A percentile compares a stretch with the other conserved stretches of the same genome.
Conservation (phyloP, 2,113 vertebrate species). For the Prolemur simus region DNA sequence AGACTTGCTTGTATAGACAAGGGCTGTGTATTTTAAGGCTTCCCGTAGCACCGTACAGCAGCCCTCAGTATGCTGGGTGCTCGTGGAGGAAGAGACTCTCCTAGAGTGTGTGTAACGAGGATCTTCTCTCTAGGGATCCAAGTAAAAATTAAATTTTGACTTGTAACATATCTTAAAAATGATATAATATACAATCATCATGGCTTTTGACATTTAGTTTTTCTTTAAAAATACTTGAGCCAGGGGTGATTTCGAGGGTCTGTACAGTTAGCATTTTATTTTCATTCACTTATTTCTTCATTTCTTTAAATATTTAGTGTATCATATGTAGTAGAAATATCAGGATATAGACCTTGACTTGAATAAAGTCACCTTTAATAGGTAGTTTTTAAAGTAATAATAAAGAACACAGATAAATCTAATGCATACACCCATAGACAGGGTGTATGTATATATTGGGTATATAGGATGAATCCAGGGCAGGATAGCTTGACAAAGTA, state of each 20-base stretch:
- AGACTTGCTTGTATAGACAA: not conserved
- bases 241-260: not conserved
- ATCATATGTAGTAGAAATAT: not conserved
- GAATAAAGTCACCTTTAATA: not conserved
- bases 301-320: not conserved
- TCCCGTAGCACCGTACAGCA: not conserved
- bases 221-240: not conserved
- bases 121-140: not conserved
- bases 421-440: no score
- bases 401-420: not conserved
- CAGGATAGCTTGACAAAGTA: not conserved
- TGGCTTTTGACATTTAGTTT: conserved; percentile 25
- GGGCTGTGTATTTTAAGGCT: not conserved
- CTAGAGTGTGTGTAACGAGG: not conserved
- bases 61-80: not conserved
- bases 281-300: not conserved
- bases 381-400: conserved; percentile 8
- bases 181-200: not conserved
- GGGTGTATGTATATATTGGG: not conserved
- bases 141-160: not conserved
- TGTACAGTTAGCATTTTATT: conserved; percentile 29
- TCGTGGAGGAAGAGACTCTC: not conserved
- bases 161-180: not conserved
- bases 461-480: not conserved
- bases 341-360: not conserved